phyloP scores from a whole-genome alignment of 1,140 invertebrate genomes.

The Caenorhabditis briggsae region DNA sequence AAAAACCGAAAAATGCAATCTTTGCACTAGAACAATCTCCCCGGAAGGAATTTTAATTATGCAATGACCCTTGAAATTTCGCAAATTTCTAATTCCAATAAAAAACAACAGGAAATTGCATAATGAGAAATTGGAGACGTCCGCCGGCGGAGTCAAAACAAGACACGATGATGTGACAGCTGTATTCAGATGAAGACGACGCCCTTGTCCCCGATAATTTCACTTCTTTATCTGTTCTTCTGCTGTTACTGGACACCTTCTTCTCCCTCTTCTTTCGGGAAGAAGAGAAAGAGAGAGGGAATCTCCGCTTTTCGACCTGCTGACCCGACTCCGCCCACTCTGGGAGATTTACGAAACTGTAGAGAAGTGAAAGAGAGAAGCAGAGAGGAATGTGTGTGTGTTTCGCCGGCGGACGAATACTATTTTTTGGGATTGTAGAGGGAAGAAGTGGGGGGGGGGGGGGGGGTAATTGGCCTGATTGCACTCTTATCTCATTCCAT shows the following conservation, averaged over 20 bases:
- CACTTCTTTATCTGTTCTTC: conserved; percentile 47
- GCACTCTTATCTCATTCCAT: conserved; percentile 42
- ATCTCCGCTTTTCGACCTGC: conserved; percentile 29
- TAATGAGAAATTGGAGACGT: conserved; percentile 33
- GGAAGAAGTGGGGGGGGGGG: neutral
- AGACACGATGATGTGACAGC: conserved; percentile 51
- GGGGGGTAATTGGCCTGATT: conserved; percentile 42
- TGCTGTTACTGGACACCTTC: conserved; percentile 47
- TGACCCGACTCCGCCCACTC: conserved; percentile 43
- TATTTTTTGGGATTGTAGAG: conserved; percentile 22
- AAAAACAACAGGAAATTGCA: conserved; percentile 41
- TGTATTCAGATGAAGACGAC: conserved; percentile 28
- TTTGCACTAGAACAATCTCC: neutral
- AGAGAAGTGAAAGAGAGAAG: neutral
- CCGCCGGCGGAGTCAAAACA: neutral
- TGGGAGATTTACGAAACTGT: neutral
- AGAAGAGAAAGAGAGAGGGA: conserved; percentile 24
- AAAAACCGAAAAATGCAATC: too few species aligned
- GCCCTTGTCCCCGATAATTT: conserved; percentile 51
- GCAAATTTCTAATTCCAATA: too few species aligned
- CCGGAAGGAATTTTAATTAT: conserved; percentile 8
- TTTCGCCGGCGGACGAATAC: conserved; percentile 14
- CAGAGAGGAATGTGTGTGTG: neutral
- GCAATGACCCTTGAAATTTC: conserved; percentile 32
- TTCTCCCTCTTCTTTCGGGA: neutral